These are phyloP conservation scores for Nothocercus julius DNA, from an alignment of 2,113 vertebrate genomes.

Conservation along the genomic window DNA sequence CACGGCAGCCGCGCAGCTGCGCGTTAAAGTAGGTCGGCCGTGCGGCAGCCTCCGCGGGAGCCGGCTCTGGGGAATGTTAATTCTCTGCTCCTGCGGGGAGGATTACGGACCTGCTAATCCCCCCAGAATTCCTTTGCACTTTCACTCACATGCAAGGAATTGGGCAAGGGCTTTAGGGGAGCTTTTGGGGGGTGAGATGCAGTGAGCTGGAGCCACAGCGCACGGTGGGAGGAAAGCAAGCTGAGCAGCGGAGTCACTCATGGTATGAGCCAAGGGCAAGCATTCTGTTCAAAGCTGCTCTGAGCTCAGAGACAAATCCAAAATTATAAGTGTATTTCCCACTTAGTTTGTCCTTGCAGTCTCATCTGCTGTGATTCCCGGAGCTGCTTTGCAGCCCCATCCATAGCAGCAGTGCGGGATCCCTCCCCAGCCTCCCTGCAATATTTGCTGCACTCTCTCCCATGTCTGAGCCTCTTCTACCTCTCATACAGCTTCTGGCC, in stretches of 20 bases:
- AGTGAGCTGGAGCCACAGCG: neutral
- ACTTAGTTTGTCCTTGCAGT: neutral
- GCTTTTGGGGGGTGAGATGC: neutral
- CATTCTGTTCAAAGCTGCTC: neutral
- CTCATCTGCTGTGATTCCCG: neutral
- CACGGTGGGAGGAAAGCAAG: neutral
- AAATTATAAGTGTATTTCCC: neutral
- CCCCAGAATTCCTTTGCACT: neutral
- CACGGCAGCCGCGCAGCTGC: neutral
- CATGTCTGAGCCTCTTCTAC: neutral
- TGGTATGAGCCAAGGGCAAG: neutral
- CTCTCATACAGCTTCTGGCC: neutral
- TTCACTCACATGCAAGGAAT: neutral
- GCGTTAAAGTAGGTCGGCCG: constrained; percentile 67
- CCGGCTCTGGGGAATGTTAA: constrained; percentile 77
- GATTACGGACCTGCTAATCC: constrained; percentile 69
- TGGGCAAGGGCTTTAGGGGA: neutral
- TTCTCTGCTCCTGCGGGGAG: constrained; percentile 69
- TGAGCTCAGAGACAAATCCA: neutral
- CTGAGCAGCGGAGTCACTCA: neutral
- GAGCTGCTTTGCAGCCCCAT: neutral
- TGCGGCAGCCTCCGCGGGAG: neutral
- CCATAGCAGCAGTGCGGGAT: neutral
- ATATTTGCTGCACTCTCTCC: too few species aligned
- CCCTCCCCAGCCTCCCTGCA: neutral